A percentile compares a stretch with the other conserved stretches of the same genome.
These are phyloP conservation scores for Hirundo rustica DNA, from an alignment of 2,797 vertebrate species.

Conservation along the genomic window DNA sequence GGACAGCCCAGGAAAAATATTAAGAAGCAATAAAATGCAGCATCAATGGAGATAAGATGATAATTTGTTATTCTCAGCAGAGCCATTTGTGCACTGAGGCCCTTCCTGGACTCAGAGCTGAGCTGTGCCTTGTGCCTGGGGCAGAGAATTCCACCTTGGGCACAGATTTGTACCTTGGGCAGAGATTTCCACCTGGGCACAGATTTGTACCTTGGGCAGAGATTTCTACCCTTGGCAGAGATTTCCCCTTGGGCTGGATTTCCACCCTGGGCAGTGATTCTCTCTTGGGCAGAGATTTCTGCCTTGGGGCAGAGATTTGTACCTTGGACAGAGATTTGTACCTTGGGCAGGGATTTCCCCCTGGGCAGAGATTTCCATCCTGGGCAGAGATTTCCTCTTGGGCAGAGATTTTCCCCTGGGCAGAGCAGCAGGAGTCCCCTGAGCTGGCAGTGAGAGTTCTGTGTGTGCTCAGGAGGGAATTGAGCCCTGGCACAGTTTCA, in stretches of 20 bases:
- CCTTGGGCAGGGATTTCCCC: too few relatives aligned
- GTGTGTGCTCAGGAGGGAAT: background rate
- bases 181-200: background rate
- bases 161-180: background rate
- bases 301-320: background rate
- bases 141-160: background rate
- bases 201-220: background rate
- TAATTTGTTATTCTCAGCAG: conserved; percentile 51
- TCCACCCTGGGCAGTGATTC: background rate
- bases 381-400: background rate
- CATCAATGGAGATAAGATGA: conserved; percentile 45
- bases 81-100: background rate
- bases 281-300: too few relatives aligned
- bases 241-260: background rate
- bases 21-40: conserved; percentile 61
- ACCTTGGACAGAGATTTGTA: background rate
- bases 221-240: background rate
- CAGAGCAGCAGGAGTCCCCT: background rate
- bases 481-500: background rate
- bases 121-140: background rate
- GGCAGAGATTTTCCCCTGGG: background rate
- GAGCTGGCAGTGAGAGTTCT: background rate
- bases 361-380: background rate
- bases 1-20: conserved; percentile 36
- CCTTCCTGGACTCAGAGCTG: background rate